Base-by-base conservation (phyloP, 2,888 invertebrate species). In the Altica lythri region DNA sequence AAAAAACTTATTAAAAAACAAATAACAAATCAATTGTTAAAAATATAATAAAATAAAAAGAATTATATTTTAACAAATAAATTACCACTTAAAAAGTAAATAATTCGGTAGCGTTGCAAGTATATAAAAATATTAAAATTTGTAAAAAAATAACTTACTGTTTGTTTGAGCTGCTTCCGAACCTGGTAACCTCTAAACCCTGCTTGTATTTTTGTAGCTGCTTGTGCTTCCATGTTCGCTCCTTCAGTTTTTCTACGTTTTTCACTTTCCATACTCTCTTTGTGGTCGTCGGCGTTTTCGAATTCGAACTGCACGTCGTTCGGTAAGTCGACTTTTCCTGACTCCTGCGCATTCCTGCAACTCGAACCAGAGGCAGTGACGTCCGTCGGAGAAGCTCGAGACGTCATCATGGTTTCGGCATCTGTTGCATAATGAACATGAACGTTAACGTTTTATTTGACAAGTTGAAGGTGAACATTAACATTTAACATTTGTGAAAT, bases 171-270 rank as follows among this genome's bases (percentile, higher is more conserved):
- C 59, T 77, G 75, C 59, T 77, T 77, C 55, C 77, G 60, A 27
- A 83, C 83, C 67, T 86, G 79, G 69, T 82, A 87, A 1, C 87
- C 86, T 55, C 86, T 79, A 37, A 87, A 83, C 40, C 86, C 84
- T 12, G 86, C 86, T 72, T 87, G 87, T 61, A 87, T 87, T 65
- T 84, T 83, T 22, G 86, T 86, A 46, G 87, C 87, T 16, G 83
- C 84, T 53, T 71, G 64, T 12, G 63, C 65, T 68, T 74, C 75
- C 70, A 71, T 71, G 57, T 68, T 55, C 32, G 4, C 27, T 6
- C 30, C 43, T 17, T 51, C 47, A 14, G 37, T 18, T 47, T 29
- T 55, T 13, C 46, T 42, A 53, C 47, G 57, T 53, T 50, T 50
- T 52, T 60, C 62, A 44, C 59, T 64, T 61, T 65, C 63, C 64